Evolutionary conservation across 2,113 vertebrate species (phyloP).

Genomic region (Channa argus): DNA sequence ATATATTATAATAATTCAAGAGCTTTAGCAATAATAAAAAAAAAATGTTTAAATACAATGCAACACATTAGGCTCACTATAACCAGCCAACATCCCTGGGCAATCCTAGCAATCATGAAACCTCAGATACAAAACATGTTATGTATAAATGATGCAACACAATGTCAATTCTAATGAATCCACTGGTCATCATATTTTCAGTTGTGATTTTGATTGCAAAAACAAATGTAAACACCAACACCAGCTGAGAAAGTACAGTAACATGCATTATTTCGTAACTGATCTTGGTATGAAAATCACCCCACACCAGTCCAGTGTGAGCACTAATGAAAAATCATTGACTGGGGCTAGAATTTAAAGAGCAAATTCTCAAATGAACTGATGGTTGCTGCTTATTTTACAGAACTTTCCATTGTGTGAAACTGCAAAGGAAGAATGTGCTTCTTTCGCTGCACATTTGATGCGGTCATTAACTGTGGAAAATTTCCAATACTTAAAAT

Average conservation of each 20-base stretch:
- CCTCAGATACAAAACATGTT: neutral
- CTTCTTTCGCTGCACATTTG: slow-evolving; percentile 52
- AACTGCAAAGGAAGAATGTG: slow-evolving; percentile 57
- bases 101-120: neutral
- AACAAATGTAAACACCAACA: neutral
- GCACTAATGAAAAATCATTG: slow-evolving; percentile 10
- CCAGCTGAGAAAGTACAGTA: neutral
- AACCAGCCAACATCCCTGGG: neutral
- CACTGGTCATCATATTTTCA: neutral
- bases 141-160: neutral
- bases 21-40: neutral
- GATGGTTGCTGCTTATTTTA: slow-evolving; percentile 52
- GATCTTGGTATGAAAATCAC: no score
- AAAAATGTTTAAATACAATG: neutral
- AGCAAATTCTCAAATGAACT: slow-evolving; percentile 35
- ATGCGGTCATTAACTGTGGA: slow-evolving; percentile 40
- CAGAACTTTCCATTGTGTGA: slow-evolving; percentile 61
- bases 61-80: neutral
- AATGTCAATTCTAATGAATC: neutral
- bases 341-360: neutral
- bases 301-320: neutral
- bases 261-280: no score
- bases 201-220: neutral
- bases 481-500: slow-evolving; percentile 32
- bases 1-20: neutral